Percentiles rank a stretch among this genome's conserved stretches.
phyloP scores from a whole-genome alignment of 1,140 invertebrate genomes.

The Luehdorfia chinensis region DNA sequence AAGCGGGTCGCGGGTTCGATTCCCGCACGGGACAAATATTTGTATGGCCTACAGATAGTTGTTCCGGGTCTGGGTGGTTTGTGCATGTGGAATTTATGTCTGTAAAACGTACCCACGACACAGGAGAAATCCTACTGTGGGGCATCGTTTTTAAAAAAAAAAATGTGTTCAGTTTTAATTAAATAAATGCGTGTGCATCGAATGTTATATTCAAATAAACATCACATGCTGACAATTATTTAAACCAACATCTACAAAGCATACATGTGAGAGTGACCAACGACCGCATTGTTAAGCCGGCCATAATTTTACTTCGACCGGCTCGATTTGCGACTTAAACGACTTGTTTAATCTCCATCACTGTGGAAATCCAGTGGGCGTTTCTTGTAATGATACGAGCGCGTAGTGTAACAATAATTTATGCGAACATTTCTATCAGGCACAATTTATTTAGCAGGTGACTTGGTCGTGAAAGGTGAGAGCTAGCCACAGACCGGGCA shows the following conservation, averaged over 20 bases:
- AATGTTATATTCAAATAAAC: neutral
- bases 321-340: slow-evolving; percentile 23
- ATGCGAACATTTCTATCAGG: slow-evolving; percentile 44
- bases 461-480: slow-evolving; percentile 46
- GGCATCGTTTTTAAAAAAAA: too few relatives aligned
- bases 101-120: too few relatives aligned
- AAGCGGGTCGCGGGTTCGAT: too few relatives aligned
- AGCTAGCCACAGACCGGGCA: slow-evolving; percentile 19
- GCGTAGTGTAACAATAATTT: slow-evolving; percentile 47
- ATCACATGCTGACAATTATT: neutral
- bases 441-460: slow-evolving; percentile 44
- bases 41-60: too few relatives aligned
- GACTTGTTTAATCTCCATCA: slow-evolving; percentile 21
- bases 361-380: slow-evolving; percentile 34
- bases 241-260: neutral
- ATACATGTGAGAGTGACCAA: neutral
- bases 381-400: slow-evolving; percentile 25
- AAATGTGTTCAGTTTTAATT: too few relatives aligned
- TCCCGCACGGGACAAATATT: too few relatives aligned
- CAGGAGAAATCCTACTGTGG: too few relatives aligned
- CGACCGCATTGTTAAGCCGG: slow-evolving; percentile 2
- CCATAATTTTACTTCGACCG: slow-evolving; percentile 5
- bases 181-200: too few relatives aligned
- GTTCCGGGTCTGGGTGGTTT: too few relatives aligned
- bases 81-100: too few relatives aligned